Evolutionary conservation across 1,140 invertebrate species (phyloP), one percentile per base, ranked within the genome.

Genomic region (Drosophila paulistorum): DNA sequence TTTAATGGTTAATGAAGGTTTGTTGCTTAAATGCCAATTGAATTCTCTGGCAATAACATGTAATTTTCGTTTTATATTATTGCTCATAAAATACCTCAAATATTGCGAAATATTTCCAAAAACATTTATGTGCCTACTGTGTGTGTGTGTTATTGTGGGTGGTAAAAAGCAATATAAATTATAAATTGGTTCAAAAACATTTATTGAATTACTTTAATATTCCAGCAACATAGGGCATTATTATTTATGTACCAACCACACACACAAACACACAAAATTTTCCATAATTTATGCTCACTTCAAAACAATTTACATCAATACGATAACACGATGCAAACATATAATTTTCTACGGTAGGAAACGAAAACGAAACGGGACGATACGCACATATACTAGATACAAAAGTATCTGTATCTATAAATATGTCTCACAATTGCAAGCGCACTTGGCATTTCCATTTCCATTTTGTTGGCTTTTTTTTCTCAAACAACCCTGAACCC

Each of bases 371-470:
- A 30, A 30, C 6, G 30, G 30, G 3, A 30, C 30, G 30, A 6
- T 30, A 30, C 30, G 30, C 30, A 30, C 30, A 30, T 30, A 30
- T 30, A 7, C 30, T 30, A 58, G 30, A 51, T 37, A 60, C 48
- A 68, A 11, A 7, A 48, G 66, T 68, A 63, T 71, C 72, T 75
- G 68, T 85, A 86, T 85, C 78, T 86, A 71, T 70, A 75, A 71
- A 72, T 71, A 78, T 74, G 82, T 74, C 78, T 78, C 71, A 81
- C 82, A 85, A 85, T 86, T 85, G 82, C 74, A 84, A 84, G 64
- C 57, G 75, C 79, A 81, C 81, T 85, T 85, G 81, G 74, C 82
- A 68, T 82, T 59, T 63, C 78, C 82, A 74, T 86, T 85, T 86
- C 74, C 78, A 85, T 81, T 85, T 74, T 65, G 55, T 51, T 77